Percentiles rank a stretch among this genome's conserved stretches.
Conservation (phyloP, 2,888 invertebrate genomes). For the Lamellibrachia satsuma region DNA sequence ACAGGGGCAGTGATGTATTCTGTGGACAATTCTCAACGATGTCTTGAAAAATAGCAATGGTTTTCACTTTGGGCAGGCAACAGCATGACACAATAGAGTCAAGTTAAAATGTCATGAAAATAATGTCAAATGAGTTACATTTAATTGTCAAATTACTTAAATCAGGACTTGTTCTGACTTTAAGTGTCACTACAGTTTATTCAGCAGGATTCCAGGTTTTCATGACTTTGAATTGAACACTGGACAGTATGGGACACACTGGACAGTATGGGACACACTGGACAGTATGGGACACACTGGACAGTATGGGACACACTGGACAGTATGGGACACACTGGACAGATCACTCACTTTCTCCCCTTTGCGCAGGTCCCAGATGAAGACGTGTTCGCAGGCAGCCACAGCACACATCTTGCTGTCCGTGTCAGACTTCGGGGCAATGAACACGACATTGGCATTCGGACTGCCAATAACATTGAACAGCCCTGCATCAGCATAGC, state of each 20-base stretch:
- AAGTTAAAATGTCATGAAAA: no score
- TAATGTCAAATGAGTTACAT: no score
- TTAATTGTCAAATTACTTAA: no score
- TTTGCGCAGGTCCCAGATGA: conserved; percentile 85
- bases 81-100: no score
- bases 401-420: conserved; percentile 87
- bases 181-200: no score
- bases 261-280: not conserved
- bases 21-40: no score
- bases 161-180: no score
- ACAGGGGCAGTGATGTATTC: not conserved
- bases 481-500: conserved; percentile 83
- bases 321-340: not conserved
- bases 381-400: conserved; percentile 92
- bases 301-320: not conserved
- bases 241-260: no score
- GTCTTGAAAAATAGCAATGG: no score
- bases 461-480: conserved; percentile 84
- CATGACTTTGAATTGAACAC: no score
- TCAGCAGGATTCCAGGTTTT: no score
- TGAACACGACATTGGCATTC: conserved; percentile 81
- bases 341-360: conserved; percentile 38
- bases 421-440: conserved; percentile 76
- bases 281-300: not conserved
- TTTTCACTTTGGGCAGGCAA: not conserved